Conservation (phyloP, 1,140 invertebrate species). For the Pinna nobilis region DNA sequence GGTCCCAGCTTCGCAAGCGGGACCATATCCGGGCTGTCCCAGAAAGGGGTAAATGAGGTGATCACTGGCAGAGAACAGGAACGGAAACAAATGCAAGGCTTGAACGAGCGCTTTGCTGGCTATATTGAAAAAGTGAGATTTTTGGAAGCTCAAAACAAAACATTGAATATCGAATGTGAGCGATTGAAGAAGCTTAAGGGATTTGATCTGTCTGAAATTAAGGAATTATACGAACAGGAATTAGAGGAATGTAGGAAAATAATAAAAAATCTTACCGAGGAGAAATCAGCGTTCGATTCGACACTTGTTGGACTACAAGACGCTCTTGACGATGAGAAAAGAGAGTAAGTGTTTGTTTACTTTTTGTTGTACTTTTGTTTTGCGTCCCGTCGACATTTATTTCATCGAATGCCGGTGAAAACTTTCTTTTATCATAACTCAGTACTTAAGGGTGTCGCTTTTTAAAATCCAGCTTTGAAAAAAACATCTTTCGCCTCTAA, state of each 20-base stretch:
- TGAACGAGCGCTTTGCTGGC: slow-evolving; percentile 76
- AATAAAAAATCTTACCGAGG: slow-evolving; percentile 53
- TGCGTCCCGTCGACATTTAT: too few species aligned
- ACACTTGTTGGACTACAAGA: slow-evolving; percentile 56
- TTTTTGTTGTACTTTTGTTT: too few species aligned
- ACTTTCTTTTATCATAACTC: too few species aligned
- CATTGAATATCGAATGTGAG: slow-evolving; percentile 74
- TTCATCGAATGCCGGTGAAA: too few species aligned
- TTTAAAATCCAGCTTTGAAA: too few species aligned
- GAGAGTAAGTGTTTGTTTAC: slow-evolving; percentile 49
- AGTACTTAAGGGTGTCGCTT: too few species aligned
- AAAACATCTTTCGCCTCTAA: too few species aligned
- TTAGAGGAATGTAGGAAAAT: slow-evolving; percentile 53
- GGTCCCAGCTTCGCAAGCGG: slow-evolving; percentile 21
- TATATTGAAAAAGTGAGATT: slow-evolving; percentile 77
- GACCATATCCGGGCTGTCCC: slow-evolving; percentile 47
- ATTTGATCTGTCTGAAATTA: slow-evolving; percentile 51
- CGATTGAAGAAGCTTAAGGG: slow-evolving; percentile 61
- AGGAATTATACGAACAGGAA: slow-evolving; percentile 62
- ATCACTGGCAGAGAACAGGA: slow-evolving; percentile 73
- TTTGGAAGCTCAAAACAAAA: slow-evolving; percentile 77
- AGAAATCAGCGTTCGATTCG: slow-evolving; percentile 52
- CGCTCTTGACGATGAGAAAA: slow-evolving; percentile 44
- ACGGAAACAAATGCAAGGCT: slow-evolving; percentile 76
- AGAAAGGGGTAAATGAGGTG: slow-evolving; percentile 68